Base-by-base conservation (phyloP, 2,888 invertebrate species). In the Hymenopus coronatus region DNA sequence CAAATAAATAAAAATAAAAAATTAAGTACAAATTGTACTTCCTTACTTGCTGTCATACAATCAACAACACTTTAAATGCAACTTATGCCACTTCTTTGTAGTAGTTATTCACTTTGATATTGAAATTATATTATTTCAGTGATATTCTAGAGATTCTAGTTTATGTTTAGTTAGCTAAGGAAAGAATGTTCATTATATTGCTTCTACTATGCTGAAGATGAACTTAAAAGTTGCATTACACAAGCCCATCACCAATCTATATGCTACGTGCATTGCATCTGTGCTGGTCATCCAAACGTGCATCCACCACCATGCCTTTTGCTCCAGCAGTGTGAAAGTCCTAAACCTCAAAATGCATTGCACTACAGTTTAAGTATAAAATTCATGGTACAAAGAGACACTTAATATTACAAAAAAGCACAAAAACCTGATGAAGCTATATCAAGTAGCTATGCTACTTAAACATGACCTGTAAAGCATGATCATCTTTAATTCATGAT, bases 301-400 rank as follows among this genome's bases (percentile, higher is more conserved):
- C 87, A 87, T 15, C 82, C 87, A 30, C 33, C 54, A 82, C 14
- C 86, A 86, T 81, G 82, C 25, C 82, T 40, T 87, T 87, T 40
- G 54, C 20, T 70, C 54, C 54, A 70, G 54, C 54, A 70, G 54
- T 70, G 54, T 70, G 25, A 70, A 70, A 70, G 15, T 70, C 54
- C 54, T 70, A 70, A 25, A 81, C 81, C 81, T 54, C 54, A 28
- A 46, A 85, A 28, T 70, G 81, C 82, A 33, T 20, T 87, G 86
- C 87, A 91, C 91, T 89, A 90, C 90, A 90, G 91, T 91, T 91
- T 92, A 92, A 92, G 91, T 87, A 87, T 40, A 87, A 87, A 87
- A 87, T 87, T 87, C 30, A 70, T 20, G 33, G 30, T 87, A 87
- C 82, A 87, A 87, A 87, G 81, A 87, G 27, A 33, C 82, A 82